Evolutionary conservation across 1,140 invertebrate genomes (phyloP), one percentile per base, ranked within the genome.

Genomic region (Vanessa atalanta): DNA sequence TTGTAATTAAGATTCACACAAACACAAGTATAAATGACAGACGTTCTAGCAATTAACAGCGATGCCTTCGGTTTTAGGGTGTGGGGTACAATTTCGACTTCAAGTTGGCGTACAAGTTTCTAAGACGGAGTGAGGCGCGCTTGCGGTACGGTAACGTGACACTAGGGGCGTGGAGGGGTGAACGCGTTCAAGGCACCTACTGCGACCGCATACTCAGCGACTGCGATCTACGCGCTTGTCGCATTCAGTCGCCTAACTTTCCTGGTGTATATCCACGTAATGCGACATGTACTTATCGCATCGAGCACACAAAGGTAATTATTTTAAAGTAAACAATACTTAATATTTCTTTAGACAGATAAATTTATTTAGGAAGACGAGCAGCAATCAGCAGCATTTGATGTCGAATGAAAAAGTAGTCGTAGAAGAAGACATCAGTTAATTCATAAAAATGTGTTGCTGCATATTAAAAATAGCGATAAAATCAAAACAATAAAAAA

Each of bases 211-310:
- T 97, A 75, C 94, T 97, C 73, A 95, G 95, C 76, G 95, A 95
- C 81, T 96, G 95, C 81, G 94, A 95, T 77, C 93, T 94, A 37
- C 90, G 93, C 76, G 93, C 94, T 61, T 96, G 96, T 87, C 94
- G 96, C 43, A 95, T 97, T 48, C 96, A 97, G 91, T 97, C 96
- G 16, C 97, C 97, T 5, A 97, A 97, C 93, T 97, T 96, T 91
- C 97, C 97, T 13, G 97, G 97, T 20, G 95, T 97, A 65, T 97
- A 97, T 91, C 97, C 96, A 3, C 93, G 97, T 74, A 97, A 97
- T 89, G 95, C 97, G 64, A 97, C 96, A 69, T 98, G 97, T 91
- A 95, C 96, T 85, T 98, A 97, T 93, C 93, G 95, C 73, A 94
- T 96, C 51, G 95, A 95, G 83, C 95, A 96, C 82, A 94, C 94